Evolutionary conservation across 2,113 vertebrate genomes (phyloP).

Genomic region (Seriola aureovittata): DNA sequence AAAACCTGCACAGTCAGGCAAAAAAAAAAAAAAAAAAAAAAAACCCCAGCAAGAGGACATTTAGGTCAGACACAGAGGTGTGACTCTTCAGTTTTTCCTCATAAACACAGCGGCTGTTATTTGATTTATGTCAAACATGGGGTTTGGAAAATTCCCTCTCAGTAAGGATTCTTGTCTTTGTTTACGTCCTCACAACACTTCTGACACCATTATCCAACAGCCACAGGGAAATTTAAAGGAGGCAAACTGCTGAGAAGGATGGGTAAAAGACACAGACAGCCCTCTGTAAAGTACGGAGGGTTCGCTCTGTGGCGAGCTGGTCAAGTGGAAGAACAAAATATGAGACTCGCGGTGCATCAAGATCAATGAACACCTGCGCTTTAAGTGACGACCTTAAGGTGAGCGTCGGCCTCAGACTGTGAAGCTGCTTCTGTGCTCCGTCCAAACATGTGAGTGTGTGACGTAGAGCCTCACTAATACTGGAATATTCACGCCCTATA

Average conservation of each 20-base stretch:
- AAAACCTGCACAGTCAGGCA: constrained; percentile 56
- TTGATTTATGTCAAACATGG: constrained; percentile 31
- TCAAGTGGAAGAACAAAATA: not conserved
- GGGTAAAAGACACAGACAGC: not conserved
- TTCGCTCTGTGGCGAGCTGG: not conserved
- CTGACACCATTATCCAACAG: constrained; percentile 5
- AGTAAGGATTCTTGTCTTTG: not conserved
- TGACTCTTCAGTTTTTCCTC: constrained; percentile 25
- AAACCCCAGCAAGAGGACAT: constrained; percentile 22
- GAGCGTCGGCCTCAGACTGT: not conserved
- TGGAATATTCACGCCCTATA: too few species aligned
- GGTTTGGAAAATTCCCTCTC: constrained; percentile 1
- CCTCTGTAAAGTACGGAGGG: not conserved
- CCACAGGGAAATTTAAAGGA: not conserved
- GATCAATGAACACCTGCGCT: not conserved
- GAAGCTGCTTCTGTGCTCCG: not conserved
- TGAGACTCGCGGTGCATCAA: not conserved
- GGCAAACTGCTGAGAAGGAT: not conserved
- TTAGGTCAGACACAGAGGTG: constrained; percentile 39
- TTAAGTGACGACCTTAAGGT: constrained; percentile 16
- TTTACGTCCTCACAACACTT: constrained; percentile 11
- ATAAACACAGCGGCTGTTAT: constrained; percentile 6
- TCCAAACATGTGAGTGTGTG: too few species aligned
- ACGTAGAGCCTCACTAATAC: too few species aligned
- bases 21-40: constrained; percentile 10